A percentile compares a stretch with the other conserved stretches of the same genome.
Conservation (phyloP, 2,113 vertebrate species). For the Ictalurus punctatus region DNA sequence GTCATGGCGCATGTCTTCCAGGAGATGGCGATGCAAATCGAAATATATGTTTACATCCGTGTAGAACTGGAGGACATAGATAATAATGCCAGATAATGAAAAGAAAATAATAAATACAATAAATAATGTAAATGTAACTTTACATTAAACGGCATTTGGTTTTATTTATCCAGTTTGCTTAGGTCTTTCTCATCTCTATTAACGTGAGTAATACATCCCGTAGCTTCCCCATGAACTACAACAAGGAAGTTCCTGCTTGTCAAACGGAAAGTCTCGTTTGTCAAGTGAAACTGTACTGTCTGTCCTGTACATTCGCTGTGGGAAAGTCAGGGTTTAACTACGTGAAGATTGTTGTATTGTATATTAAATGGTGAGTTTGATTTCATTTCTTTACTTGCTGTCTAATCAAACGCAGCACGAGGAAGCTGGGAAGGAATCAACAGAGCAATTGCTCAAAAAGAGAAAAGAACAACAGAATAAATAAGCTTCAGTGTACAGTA, state of each 20-base stretch:
- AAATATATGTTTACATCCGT: background rate
- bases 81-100: background rate
- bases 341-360: background rate
- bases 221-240: background rate
- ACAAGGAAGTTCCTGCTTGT: conserved; percentile 35
- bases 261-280: conserved; percentile 29
- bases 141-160: too few species aligned
- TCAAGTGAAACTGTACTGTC: background rate
- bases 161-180: background rate
- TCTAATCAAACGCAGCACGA: background rate
- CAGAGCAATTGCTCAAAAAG: too few species aligned
- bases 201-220: background rate
- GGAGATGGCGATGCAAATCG: conserved; percentile 9
- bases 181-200: background rate
- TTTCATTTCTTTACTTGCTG: background rate
- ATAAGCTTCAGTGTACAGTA: background rate
- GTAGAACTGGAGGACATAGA: background rate
- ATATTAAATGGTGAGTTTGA: background rate
- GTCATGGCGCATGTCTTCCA: background rate
- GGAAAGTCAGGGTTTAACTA: background rate
- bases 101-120: background rate
- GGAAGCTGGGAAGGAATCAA: background rate
- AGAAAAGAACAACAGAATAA: too few species aligned
- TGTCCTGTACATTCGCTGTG: background rate
- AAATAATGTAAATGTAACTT: too few species aligned